Conservation (phyloP, 2,113 vertebrate genomes). For the Podiceps cristatus region DNA sequence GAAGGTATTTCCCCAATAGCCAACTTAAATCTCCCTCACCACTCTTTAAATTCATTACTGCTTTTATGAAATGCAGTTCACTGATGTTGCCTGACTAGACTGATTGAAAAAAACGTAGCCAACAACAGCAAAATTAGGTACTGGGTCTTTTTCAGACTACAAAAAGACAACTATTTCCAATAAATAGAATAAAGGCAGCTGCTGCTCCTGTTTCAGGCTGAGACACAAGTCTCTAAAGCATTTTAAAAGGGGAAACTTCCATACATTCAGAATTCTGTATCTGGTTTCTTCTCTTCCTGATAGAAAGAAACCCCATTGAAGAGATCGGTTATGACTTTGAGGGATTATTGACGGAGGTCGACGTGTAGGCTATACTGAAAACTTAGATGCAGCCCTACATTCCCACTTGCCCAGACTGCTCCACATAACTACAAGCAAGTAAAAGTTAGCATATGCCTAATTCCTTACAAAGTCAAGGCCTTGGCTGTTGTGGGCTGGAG, state of each 20-base stretch:
- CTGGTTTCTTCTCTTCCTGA: neutral
- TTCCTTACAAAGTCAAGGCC: neutral
- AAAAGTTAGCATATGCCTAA: neutral
- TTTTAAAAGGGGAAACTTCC: neutral
- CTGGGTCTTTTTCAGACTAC: neutral
- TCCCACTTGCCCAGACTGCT: neutral
- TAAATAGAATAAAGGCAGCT: neutral
- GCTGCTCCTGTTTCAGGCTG: neutral
- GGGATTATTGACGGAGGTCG: neutral
- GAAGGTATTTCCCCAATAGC: neutral
- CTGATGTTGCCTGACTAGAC: neutral
- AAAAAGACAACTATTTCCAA: neutral
- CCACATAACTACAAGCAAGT: neutral
- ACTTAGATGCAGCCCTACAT: neutral
- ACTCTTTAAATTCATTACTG: neutral
- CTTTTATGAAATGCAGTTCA: neutral
- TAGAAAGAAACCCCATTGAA: neutral
- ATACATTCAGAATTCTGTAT: neutral
- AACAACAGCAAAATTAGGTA: neutral
- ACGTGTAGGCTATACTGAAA: neutral
- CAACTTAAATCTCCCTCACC: neutral
- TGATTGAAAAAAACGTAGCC: neutral
- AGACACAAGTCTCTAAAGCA: neutral
- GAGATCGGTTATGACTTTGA: neutral
- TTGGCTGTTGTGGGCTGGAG: neutral